Base-by-base conservation (phyloP, 1,140 invertebrate genomes). In the Scaptomyza pallida region DNA sequence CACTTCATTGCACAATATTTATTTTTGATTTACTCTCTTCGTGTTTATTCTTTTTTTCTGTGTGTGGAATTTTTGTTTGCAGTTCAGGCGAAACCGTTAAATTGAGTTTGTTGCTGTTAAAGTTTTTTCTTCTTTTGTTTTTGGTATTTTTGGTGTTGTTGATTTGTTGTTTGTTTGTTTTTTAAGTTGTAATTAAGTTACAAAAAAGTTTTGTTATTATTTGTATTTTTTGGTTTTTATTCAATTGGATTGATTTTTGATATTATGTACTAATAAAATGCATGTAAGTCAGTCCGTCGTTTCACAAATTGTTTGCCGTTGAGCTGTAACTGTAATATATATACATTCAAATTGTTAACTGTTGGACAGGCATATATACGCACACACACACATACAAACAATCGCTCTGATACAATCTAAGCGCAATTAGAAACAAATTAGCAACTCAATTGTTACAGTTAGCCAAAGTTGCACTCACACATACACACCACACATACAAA, bases 251-350 rank as follows among this genome's bases (percentile, higher is more conserved):
- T 82, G 75, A 78, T 81, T 78, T 82, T 80, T 33, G 54, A 26
- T 64, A 76, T 82, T 86, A 86, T 86, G 72, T 85, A 85, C 80
- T 85, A 88, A 85, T 85, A 85, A 86, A 86, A 86, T 86, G 81
- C 81, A 86, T 86, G 82, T 81, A 86, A 86, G 81, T 86, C 81
- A 86, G 81, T 86, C 81, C 81, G 81, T 86, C 81, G 81, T 86
- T 86, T 88, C 81, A 88, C 82, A 86, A 86, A 88, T 86, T 86
- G 63, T 72, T 69, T 69, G 70, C 70, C 63, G 56, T 75, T 73
- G 59, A 74, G 65, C 65, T 70, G 65, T 40, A 63, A 69, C 21
- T 56, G 47, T 59, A 68, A 68, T 35, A 30, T 26, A 15, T n/a
- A 41, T n/a, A n/a, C n/a, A n/a, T 23, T 35, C 16, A 30, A 19